Evolutionary conservation across 2,888 invertebrate genomes (phyloP), one percentile per base, ranked within the genome.

Genomic region (Serripes groenlandicus): DNA sequence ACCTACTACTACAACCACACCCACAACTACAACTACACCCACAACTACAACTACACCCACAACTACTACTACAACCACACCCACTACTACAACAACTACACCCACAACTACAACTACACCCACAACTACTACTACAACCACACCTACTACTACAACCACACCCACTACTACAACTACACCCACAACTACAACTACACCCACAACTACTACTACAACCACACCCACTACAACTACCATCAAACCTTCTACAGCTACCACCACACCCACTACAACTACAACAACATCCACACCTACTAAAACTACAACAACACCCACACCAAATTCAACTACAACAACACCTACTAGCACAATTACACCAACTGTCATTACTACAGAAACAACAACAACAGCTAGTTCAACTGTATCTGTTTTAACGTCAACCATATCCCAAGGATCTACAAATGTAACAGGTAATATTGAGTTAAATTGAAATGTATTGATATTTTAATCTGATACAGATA

Each of bases 361-460:
- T 58, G 21, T 49, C 1, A 28, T 60, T 28, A 2, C 49, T 23
- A 21, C 49, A 26, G 7, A 49, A 7, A 1, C 56, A 0, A 7
- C 34, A 7, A 35, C 72, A 68, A 66, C 54, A 34, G 30, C 56
- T 30, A 68, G 68, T 35, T 56, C 71, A 62, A 28, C 75, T 62
- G n/a, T 56, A 7, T 37, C 58, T 58, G 21, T 21, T 49, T 3
- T 21, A 49, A 21, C 49, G 15, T 2, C 18, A 3, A 49, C 70
- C 28, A 26, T 60, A 68, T 9, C 68, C 32, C 26, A 34, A 34
- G 52, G 34, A 49, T 5, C 30, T 58, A 34, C 54, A 58, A 70
- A 70, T 70, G 54, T 70, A 54, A 70, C 70, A 70, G 70, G 70
- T 70, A 28, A 35, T 1, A 34, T 37, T 5, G 23, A 52, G 32